Base-by-base conservation (phyloP, 1,140 invertebrate genomes). In the Leptinotarsa texana region DNA sequence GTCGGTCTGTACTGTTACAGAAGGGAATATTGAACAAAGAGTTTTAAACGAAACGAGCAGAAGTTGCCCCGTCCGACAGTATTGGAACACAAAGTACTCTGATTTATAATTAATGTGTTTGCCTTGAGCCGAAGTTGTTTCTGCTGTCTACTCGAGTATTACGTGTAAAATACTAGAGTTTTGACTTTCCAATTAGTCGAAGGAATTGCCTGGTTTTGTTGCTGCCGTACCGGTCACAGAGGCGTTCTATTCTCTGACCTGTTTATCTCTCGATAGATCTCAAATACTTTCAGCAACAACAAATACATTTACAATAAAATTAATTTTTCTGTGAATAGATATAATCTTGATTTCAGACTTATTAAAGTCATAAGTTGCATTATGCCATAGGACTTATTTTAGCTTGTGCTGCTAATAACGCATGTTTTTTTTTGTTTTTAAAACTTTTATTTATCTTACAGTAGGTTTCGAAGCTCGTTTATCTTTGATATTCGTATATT, bases 161-260 rank as follows among this genome's bases (percentile, higher is more conserved):
- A 74, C 72, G 74, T 78, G 72, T 76, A 78, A 76, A 78, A 76
- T 76, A 78, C 47, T 78, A 57, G 67, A 78, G 74, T 78, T 78
- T 78, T 76, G 74, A 76, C 74, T 78, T 76, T 74, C 75, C 77
- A 76, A 78, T 78, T 78, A 78, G 74, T 76, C 74, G 68, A 78
- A 78, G 72, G 74, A 78, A 78, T 78, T 76, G 72, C 77, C 65
- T 33, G n/a, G 18, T 42, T 24, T 57, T 57, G 51, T 57, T 57
- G 51, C 51, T 57, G 51, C 51, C 5, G 3, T 57, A 57, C n/a
- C n/a, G 51, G 13, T n/a, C 51, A 3, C 51, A 15, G 51, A 18
- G 51, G 51, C 51, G 51, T 57, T 42, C 33, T 42, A 11, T 42
- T 42, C 33, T 42, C 33, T 11, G 33, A 42, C 33, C 33, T 11